Percentiles rank a stretch among this genome's conserved stretches.
These are phyloP conservation scores for Tenebrio molitor DNA, from an alignment of 1,140 invertebrate genomes.

Conservation along the genomic window DNA sequence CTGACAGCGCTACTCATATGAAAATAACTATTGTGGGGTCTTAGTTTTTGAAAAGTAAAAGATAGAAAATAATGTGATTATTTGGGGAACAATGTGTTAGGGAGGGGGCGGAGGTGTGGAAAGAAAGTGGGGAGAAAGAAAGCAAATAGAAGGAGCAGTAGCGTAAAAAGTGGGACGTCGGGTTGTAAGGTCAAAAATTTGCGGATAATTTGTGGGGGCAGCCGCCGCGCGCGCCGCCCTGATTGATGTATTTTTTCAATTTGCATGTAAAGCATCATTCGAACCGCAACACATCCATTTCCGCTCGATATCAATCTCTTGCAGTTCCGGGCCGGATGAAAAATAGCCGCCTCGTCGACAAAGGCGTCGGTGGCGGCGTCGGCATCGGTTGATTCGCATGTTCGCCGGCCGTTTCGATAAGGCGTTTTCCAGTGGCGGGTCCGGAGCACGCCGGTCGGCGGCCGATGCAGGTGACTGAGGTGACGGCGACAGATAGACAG, in stretches of 20 bases:
- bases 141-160: too few relatives aligned
- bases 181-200: too few relatives aligned
- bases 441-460: conserved; percentile 45
- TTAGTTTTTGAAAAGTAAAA: too few relatives aligned
- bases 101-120: too few relatives aligned
- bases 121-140: too few relatives aligned
- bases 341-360: conserved; percentile 34
- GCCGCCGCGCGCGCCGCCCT: too few relatives aligned
- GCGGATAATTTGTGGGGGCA: too few relatives aligned
- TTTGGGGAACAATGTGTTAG: too few relatives aligned
- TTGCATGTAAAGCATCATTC: conserved; percentile 44
- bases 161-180: too few relatives aligned
- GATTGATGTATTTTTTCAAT: conserved; percentile 47
- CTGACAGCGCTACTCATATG: too few relatives aligned
- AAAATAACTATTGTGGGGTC: too few relatives aligned
- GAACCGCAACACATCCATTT: conserved; percentile 43
- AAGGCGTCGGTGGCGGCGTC: conserved; percentile 13
- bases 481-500: conserved; percentile 56
- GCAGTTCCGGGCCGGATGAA: conserved; percentile 43
- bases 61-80: too few relatives aligned
- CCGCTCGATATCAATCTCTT: conserved; percentile 30
- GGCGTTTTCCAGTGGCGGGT: conserved; percentile 50
- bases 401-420: conserved; percentile 53
- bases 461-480: conserved; percentile 51
- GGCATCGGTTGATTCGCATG: conserved; percentile 58